Evolutionary conservation across 2,888 invertebrate species (phyloP).

Genomic region (Amphiduros pacificus): DNA sequence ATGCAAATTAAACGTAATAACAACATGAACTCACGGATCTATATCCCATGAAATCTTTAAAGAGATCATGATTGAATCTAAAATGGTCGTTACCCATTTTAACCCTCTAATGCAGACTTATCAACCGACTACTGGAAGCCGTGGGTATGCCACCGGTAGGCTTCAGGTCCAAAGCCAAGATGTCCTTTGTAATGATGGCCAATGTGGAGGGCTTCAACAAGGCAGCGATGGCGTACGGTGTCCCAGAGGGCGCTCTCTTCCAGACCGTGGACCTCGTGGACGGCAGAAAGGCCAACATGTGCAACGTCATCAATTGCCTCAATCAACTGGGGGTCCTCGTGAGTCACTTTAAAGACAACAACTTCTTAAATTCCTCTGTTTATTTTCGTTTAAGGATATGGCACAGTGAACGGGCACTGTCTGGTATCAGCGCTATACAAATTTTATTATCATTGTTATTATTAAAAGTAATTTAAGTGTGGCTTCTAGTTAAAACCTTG

Average conservation of each 20-base stretch:
- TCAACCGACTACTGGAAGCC: slow-evolving; percentile 16
- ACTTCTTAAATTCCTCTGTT: too few relatives aligned
- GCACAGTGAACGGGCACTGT: too few relatives aligned
- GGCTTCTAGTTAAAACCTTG: neutral
- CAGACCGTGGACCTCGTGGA: slow-evolving; percentile 28
- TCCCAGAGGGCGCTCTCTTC: slow-evolving; percentile 27
- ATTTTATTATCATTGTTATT: neutral
- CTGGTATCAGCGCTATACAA: too few relatives aligned
- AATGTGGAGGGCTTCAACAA: slow-evolving; percentile 27
- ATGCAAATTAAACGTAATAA: too few relatives aligned
- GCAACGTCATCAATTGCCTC: slow-evolving; percentile 28
- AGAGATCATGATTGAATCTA: too few relatives aligned
- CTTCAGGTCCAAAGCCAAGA: slow-evolving; percentile 20
- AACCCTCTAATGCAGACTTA: slow-evolving; percentile 5
- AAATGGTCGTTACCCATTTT: too few relatives aligned
- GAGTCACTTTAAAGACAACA: slow-evolving; percentile 1
- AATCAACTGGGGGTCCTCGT: slow-evolving; percentile 26
- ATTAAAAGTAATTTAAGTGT: neutral
- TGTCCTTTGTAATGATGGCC: slow-evolving; percentile 24
- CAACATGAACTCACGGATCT: too few relatives aligned
- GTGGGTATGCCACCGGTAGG: neutral
- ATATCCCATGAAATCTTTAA: too few relatives aligned
- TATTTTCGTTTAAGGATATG: too few relatives aligned
- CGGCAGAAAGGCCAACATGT: slow-evolving; percentile 28
- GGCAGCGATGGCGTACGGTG: slow-evolving; percentile 25